Conservation (phyloP, 2,113 vertebrate species). For the Neomonachus schauinslandi region DNA sequence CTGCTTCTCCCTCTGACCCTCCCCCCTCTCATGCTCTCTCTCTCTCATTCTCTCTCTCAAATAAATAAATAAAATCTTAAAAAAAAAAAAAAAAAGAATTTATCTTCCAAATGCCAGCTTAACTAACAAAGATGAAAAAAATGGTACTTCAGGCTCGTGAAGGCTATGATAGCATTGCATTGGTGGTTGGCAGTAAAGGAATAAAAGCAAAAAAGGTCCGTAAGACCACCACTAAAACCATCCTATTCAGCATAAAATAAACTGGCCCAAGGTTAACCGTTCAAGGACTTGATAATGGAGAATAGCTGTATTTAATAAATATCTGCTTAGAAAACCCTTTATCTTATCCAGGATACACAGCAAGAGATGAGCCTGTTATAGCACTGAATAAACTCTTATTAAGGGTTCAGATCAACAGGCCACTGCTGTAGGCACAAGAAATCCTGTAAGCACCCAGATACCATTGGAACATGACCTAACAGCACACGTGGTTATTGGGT, state of each 20-base stretch:
- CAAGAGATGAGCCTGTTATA: not conserved
- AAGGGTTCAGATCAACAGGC: not conserved
- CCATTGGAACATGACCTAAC: not conserved
- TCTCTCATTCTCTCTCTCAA: too few species aligned
- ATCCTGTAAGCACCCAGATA: not conserved
- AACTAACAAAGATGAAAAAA: not conserved
- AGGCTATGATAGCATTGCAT: not conserved
- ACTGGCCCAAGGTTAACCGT: not conserved
- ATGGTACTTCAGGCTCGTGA: not conserved
- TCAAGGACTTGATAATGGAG: not conserved
- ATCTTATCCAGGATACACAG: not conserved
- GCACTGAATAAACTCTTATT: not conserved
- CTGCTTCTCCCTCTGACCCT: too few species aligned
- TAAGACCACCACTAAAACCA: not conserved
- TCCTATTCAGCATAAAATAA: not conserved
- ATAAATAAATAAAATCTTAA: too few species aligned
- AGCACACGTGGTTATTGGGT: not conserved
- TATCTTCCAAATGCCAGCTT: not conserved
- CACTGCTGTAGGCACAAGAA: not conserved
- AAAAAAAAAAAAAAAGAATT: not conserved
- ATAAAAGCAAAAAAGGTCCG: not conserved
- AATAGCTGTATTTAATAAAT: constrained; percentile 50
- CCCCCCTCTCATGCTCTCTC: too few species aligned
- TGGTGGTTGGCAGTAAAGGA: not conserved
- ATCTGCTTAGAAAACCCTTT: constrained; percentile 4